Base-by-base conservation (phyloP, 2,113 vertebrate species). In the Ceuthmochares aereus region DNA sequence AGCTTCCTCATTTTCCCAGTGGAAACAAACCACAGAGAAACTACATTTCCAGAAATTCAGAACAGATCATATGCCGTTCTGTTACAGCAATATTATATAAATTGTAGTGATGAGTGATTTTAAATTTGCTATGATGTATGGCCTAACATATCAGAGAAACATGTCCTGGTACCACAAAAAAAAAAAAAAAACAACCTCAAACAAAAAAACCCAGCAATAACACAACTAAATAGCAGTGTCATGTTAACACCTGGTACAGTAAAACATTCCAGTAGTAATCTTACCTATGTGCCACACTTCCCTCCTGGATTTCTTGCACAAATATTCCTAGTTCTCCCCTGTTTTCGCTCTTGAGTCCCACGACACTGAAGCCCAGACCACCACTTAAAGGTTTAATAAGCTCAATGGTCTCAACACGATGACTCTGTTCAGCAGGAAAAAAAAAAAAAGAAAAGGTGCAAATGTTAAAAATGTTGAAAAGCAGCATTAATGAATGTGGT, bases 241-340 rank as follows among this genome's bases (percentile, higher is more conserved):
- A 45, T 14, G 23, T 37, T 83, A 78, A 86, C 16, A 52, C 3
- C 10, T 52, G 3, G 12, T 54, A 63, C 5, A 73, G 18, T 9
- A 67, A 62, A 87, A 37, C 62, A 64, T 8, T 23, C 12, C 11
- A 42, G 8, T 12, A 56, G 11, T 21, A 42, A 18, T 54, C 95
- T 89, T 97, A 99, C 99, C 99, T 98, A 93, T 99, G 96, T 36
- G 99, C 98, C 69, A 99, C 98, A 49, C 99, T 99, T 93, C 99
- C 99, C 8, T 98, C 98, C 76, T 99, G 99, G 83, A 99, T 99
- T 95, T 99, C 99, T 96, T 99, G 99, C 40, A 99, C 98, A 94
- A 99, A 99, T 97, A 99, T 99, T 70, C 99, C 99, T 40, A 99
- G 98, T 88, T 99, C 99, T 19, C 99, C 99, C 14, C 98, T 98